phyloP scores from a whole-genome alignment of 2,888 invertebrate genomes.

The Dendrolimus pini region DNA sequence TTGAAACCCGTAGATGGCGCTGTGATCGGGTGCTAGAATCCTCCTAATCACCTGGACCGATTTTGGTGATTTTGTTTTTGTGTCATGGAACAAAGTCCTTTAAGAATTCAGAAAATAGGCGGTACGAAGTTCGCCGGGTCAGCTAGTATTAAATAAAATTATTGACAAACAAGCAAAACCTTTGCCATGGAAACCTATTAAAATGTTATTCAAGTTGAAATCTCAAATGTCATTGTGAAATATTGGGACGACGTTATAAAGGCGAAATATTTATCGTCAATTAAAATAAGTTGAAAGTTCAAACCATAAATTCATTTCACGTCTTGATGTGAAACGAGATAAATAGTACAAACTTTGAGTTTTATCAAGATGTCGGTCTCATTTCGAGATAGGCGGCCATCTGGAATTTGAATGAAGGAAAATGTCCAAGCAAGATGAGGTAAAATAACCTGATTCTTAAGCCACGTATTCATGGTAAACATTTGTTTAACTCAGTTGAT shows the following conservation, averaged over 20 bases:
- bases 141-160: too few relatives aligned
- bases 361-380: background rate
- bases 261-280: background rate
- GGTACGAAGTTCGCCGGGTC: too few relatives aligned
- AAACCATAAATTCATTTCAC: background rate
- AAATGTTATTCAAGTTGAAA: background rate
- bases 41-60: too few relatives aligned
- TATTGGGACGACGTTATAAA: background rate
- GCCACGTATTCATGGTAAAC: too few relatives aligned
- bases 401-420: conserved; percentile 11
- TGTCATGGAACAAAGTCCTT: too few relatives aligned
- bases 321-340: background rate
- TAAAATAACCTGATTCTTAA: background rate
- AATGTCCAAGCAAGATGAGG: conserved; percentile 12
- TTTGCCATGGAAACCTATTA: too few relatives aligned
- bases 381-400: background rate
- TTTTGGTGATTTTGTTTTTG: too few relatives aligned
- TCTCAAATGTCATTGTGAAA: background rate
- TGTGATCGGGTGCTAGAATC: too few relatives aligned
- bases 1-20: too few relatives aligned
- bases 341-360: background rate
- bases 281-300: background rate
- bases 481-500: too few relatives aligned
- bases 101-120: too few relatives aligned
- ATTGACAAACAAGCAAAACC: too few relatives aligned